Evolutionary conservation across 2,797 vertebrate species (phyloP).

Genomic region (Hydrophis major): DNA sequence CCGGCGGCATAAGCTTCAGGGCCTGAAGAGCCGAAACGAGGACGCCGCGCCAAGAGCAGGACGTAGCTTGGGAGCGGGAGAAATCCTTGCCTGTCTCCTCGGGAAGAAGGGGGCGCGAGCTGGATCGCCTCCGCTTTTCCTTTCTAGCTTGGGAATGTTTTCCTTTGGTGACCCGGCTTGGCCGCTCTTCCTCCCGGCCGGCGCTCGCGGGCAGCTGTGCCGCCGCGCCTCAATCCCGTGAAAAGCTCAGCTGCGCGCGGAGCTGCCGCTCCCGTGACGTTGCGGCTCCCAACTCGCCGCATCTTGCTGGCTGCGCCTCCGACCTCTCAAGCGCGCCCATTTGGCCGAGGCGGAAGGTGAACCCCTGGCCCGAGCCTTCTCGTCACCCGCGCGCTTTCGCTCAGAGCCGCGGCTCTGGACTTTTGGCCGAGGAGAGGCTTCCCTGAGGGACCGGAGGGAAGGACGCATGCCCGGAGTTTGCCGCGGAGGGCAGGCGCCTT

Average conservation of each 20-base stretch:
- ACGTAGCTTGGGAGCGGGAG: neutral
- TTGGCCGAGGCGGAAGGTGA: neutral
- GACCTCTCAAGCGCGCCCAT: neutral
- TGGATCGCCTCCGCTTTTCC: neutral
- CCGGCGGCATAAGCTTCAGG: neutral
- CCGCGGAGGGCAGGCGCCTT: neutral
- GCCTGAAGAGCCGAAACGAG: neutral
- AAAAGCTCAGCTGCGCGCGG: constrained; percentile 14
- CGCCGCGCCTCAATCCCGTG: constrained; percentile 8
- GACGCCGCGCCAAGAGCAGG: neutral
- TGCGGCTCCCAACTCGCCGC: neutral
- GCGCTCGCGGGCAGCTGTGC: neutral
- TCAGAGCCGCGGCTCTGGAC: neutral
- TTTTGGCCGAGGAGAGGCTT: neutral
- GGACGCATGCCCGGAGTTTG: neutral
- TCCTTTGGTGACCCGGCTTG: neutral
- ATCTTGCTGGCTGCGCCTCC: neutral
- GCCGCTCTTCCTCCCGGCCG: neutral
- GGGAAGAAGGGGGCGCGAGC: neutral
- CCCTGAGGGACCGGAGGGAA: neutral
- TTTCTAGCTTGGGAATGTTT: neutral
- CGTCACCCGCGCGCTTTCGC: neutral
- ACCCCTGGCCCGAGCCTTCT: neutral
- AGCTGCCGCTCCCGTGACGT: neutral
- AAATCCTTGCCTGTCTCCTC: neutral